Evolutionary conservation across 2,888 invertebrate species (phyloP).

Genomic region (Pandemis corylana): DNA sequence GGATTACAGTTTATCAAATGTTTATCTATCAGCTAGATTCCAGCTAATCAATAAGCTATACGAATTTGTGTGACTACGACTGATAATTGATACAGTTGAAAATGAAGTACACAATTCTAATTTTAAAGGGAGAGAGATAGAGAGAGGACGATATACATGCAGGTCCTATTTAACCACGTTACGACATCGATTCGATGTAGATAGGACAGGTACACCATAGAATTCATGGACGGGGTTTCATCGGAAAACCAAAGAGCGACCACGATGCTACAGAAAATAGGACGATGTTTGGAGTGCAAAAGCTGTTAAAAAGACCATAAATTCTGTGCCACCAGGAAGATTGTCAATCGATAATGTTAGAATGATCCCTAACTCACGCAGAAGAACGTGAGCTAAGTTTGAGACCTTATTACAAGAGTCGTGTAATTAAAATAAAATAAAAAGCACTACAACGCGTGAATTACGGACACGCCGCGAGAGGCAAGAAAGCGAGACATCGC

Average conservation of each 20-base stretch:
- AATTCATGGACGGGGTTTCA: background rate
- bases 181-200: background rate
- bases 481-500: constrained; percentile 72
- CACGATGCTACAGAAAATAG: background rate
- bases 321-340: background rate
- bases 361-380: background rate
- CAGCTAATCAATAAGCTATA: background rate
- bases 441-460: constrained; percentile 44
- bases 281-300: background rate
- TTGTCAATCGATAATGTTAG: background rate
- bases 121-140: background rate
- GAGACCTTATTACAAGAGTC: constrained; percentile 21
- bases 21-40: background rate
- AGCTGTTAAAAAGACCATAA: background rate
- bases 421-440: constrained; percentile 41
- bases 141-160: background rate
- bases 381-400: constrained; percentile 15
- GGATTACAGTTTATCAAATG: background rate
- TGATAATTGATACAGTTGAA: background rate
- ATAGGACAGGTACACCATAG: background rate
- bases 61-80: background rate
- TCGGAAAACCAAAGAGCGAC: background rate
- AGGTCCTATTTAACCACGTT: background rate
- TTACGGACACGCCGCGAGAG: constrained; percentile 53
- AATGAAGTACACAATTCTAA: background rate